Evolutionary conservation across 2,113 vertebrate species (phyloP), one percentile per base, ranked within the genome.

Genomic region (Xerus inauris): DNA sequence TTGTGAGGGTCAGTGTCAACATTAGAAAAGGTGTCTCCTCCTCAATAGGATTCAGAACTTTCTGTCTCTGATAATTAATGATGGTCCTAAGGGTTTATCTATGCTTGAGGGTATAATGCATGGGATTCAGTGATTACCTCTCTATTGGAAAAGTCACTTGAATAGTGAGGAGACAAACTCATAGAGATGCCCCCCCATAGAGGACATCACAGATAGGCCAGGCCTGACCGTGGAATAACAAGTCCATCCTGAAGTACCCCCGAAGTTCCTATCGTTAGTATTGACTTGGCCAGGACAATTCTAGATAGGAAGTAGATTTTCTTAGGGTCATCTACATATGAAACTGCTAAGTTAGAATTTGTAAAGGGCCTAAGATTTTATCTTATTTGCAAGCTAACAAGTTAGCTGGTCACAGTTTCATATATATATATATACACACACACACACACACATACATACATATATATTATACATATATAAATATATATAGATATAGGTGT

Each of bases 291-390:
- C 8, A 65, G 20, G 28, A 71, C 54, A 47, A 82, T 82, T 42
- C 57, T 80, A 10, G 35, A n/a, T 20, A 19, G 16, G 42, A 2
- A 64, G 30, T 30, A 4, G n/a, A 64, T 89, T 91, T 89, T 26
- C 59, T 79, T 69, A 32, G 35, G 38, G 4, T 3, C 73, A 67
- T 86, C 72, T 88, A 72, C 22, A n/a, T 81, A 64, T 47, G 67
- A 94, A 91, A 92, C 22, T 80, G 20, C 40, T 89, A 89, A 89
- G 16, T 88, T 28, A 85, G 51, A 72, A 59, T 82, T 93, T 47
- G 13, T 54, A 69, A 88, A 91, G 62, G 10, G 4, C 54, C n/a
- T 87, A 26, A 89, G 49, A 16, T 71, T 92, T 90, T 90, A 10
- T 65, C 16, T 96, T 90, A 76, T 35, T 87, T 85, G 1, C 13